These are phyloP conservation scores for Tonatia bakeri DNA, from an alignment of 2,113 vertebrate species.

Conservation along the genomic window DNA sequence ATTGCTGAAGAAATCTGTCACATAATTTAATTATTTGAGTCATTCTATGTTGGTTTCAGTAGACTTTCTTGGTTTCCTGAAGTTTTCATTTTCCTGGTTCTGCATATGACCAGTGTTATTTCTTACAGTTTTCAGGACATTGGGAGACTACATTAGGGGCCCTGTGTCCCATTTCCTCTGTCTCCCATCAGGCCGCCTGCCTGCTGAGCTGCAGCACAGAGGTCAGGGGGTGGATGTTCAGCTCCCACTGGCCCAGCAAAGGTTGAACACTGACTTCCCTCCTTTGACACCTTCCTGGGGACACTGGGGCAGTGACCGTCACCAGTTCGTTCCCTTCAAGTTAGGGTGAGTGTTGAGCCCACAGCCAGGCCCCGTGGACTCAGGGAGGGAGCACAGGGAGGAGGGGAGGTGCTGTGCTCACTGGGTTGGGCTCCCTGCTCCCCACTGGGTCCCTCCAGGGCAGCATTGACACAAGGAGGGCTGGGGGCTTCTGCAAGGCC, in stretches of 20 bases:
- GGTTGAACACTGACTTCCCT: too few species aligned
- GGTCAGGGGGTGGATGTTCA: not conserved
- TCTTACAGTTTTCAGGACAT: not conserved
- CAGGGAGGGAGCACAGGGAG: not conserved
- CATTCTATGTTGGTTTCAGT: not conserved
- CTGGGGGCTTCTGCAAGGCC: too few species aligned
- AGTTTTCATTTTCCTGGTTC: not conserved
- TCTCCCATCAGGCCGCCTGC: not conserved
- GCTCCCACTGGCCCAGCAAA: not conserved
- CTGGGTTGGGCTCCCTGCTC: not conserved
- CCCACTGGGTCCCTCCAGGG: not conserved
- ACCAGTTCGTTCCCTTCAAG: not conserved
- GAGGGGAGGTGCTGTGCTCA: not conserved
- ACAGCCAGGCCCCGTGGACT: fast-evolving
- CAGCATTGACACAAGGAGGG: too few species aligned
- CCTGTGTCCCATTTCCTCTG: not conserved
- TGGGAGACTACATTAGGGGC: too few species aligned
- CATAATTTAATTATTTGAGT: not conserved
- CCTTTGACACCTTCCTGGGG: not conserved
- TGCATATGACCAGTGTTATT: not conserved
- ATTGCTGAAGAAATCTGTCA: not conserved
- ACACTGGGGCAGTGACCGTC: not conserved
- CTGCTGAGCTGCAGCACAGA: not conserved
- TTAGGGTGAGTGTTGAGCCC: not conserved
- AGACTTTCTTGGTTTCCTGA: not conserved